A percentile compares a stretch with the other conserved stretches of the same genome.
Conservation (phyloP, 1,140 invertebrate species). For the Coenobita brevimanus region DNA sequence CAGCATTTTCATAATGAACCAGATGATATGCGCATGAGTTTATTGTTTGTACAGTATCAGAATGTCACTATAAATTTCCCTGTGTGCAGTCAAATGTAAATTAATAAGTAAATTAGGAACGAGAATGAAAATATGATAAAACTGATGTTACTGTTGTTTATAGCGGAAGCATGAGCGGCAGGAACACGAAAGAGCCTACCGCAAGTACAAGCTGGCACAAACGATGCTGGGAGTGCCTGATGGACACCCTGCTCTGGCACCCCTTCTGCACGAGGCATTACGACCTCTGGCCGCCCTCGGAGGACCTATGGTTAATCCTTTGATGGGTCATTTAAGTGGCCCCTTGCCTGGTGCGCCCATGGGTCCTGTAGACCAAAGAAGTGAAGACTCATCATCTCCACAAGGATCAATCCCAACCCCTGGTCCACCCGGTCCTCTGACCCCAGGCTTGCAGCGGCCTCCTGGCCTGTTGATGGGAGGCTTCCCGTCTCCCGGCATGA, state of each 20-base stretch:
- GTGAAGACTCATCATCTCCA: conserved; percentile 67
- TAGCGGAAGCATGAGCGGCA: conserved; percentile 93
- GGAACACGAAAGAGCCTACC: conserved; percentile 88
- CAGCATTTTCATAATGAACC: conserved; percentile 38
- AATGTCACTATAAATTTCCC: too few relatives aligned
- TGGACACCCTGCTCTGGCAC: conserved; percentile 54
- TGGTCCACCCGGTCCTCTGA: conserved; percentile 28
- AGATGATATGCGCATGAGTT: conserved; percentile 22
- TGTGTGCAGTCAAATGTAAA: too few relatives aligned
- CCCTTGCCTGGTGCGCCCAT: conserved; percentile 45
- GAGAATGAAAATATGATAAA: not conserved
- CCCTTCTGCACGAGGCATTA: conserved; percentile 66
- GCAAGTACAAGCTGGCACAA: conserved; percentile 83
- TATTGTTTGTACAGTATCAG: too few relatives aligned
- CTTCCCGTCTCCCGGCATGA: conserved; percentile 59
- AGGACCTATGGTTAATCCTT: conserved; percentile 50
- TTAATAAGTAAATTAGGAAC: too few relatives aligned
- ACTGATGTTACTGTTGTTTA: conserved; percentile 1
- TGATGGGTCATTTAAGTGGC: conserved; percentile 51
- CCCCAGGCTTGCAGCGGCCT: conserved; percentile 44
- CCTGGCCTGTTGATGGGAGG: conserved; percentile 60
- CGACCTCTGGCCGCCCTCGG: conserved; percentile 55
- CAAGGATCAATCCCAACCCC: not conserved
- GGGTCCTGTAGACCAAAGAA: conserved; percentile 54
- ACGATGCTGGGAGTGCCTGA: conserved; percentile 72